Evolutionary conservation across 2,113 vertebrate genomes (phyloP).

Genomic region (Prolemur simus): DNA sequence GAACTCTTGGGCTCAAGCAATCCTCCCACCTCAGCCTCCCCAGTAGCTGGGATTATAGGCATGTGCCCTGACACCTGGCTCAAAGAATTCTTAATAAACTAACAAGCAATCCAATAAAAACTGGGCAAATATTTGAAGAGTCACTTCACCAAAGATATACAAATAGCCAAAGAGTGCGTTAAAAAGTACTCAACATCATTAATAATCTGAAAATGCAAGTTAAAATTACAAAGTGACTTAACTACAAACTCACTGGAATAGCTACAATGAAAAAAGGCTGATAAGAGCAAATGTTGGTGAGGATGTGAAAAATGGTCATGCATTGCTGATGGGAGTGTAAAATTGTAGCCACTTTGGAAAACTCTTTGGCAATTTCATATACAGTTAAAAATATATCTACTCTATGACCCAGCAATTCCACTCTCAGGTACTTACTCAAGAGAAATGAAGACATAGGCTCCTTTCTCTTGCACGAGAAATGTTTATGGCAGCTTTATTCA

Average conservation of each 20-base stretch:
- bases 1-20: no score
- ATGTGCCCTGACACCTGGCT: no score
- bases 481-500: conserved; percentile 44
- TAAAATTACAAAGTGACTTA: conserved; percentile 20
- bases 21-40: no score
- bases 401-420: not conserved
- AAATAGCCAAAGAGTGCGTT: not conserved
- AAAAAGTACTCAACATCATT: conserved; percentile 3
- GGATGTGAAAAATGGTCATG: not conserved
- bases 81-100: conserved; percentile 31
- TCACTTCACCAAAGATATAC: not conserved
- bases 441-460: conserved; percentile 41
- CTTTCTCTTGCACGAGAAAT: conserved; percentile 9
- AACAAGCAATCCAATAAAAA: conserved; percentile 7
- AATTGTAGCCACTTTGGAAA: not conserved
- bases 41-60: no score
- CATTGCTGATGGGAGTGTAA: not conserved
- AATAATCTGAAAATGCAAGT: conserved; percentile 23
- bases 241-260: not conserved
- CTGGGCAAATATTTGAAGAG: not conserved
- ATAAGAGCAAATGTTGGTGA: not conserved
- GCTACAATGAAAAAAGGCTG: not conserved
- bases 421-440: not conserved
- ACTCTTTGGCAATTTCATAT: not conserved
- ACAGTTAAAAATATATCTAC: conserved; percentile 40